Conservation (phyloP, 2,888 invertebrate genomes). For the Drosophila lutescens region DNA sequence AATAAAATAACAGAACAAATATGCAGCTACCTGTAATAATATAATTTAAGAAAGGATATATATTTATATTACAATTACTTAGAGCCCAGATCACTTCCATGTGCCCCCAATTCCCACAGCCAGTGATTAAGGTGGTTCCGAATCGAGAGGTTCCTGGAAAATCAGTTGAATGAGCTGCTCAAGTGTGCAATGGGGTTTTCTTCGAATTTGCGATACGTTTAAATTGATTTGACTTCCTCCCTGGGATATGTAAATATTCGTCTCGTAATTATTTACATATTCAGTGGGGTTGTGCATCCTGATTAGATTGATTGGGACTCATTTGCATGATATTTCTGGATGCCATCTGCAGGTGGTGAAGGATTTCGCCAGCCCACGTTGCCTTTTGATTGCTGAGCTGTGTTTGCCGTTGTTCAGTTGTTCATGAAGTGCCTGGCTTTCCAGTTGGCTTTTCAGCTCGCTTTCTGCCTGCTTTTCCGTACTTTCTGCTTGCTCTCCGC, state of each 20-base stretch:
- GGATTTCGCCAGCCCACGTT: constrained; percentile 14
- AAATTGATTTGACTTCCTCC: constrained; percentile 28
- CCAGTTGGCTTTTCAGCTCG: constrained; percentile 21
- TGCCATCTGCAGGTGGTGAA: constrained; percentile 31
- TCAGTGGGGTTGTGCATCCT: constrained; percentile 38
- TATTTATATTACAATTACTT: not conserved
- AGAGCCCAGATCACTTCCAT: not conserved
- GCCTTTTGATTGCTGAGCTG: constrained; percentile 47
- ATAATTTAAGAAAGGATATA: no score
- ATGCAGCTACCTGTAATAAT: no score
- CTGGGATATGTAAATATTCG: constrained; percentile 30
- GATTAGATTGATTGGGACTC: constrained; percentile 40
- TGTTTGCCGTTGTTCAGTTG: constrained; percentile 19
- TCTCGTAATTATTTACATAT: constrained; percentile 38
- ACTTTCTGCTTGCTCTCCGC: constrained; percentile 14
- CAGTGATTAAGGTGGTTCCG: constrained; percentile 8
- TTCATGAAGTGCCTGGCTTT: constrained; percentile 50
- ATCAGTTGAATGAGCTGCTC: constrained; percentile 1
- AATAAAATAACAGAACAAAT: no score
- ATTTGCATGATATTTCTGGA: constrained; percentile 36
- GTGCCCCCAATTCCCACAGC: not conserved
- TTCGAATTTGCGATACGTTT: constrained; percentile 16
- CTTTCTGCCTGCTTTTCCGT: constrained; percentile 33
- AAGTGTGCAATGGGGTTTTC: constrained; percentile 10
- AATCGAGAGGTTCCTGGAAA: constrained; percentile 2